These are phyloP conservation scores for Spermophilus dauricus DNA, from an alignment of 2,113 vertebrate species.

Conservation along the genomic window DNA sequence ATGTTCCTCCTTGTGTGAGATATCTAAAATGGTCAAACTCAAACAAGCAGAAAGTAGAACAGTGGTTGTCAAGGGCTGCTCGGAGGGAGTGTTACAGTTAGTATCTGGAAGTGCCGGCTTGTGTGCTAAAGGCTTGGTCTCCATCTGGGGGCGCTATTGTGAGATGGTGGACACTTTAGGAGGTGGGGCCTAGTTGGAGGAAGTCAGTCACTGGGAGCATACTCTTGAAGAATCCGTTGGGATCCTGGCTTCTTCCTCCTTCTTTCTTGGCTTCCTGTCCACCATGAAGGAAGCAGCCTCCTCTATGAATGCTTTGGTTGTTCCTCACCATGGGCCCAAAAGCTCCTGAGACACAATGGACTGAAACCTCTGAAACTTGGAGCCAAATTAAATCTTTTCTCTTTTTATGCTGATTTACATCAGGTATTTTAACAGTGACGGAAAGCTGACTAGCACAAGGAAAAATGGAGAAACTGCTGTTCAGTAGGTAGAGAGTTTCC, in stretches of 20 bases:
- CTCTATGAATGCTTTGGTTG: too few relatives aligned
- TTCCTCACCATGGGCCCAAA: neutral
- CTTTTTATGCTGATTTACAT: neutral
- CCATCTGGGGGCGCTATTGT: neutral
- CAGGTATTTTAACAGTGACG: neutral
- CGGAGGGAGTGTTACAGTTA: neutral
- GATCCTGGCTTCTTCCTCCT: neutral
- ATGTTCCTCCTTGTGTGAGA: neutral
- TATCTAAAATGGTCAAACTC: neutral
- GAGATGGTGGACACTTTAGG: neutral
- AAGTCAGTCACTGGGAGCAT: neutral
- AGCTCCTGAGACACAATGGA: neutral
- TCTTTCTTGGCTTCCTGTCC: neutral
- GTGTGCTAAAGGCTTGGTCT: neutral
- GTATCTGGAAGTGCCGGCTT: neutral
- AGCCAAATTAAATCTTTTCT: neutral
- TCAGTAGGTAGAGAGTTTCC: neutral
- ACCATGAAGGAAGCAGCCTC: neutral
- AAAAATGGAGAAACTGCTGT: neutral
- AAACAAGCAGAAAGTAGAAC: neutral
- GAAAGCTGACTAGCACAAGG: neutral
- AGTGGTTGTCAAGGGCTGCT: neutral
- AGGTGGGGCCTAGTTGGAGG: too few relatives aligned
- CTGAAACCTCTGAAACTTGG: neutral
- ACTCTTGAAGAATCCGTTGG: too few relatives aligned